These are phyloP conservation scores for Heterohyrax brucei DNA, from an alignment of 2,797 vertebrate species.

Conservation along the genomic window DNA sequence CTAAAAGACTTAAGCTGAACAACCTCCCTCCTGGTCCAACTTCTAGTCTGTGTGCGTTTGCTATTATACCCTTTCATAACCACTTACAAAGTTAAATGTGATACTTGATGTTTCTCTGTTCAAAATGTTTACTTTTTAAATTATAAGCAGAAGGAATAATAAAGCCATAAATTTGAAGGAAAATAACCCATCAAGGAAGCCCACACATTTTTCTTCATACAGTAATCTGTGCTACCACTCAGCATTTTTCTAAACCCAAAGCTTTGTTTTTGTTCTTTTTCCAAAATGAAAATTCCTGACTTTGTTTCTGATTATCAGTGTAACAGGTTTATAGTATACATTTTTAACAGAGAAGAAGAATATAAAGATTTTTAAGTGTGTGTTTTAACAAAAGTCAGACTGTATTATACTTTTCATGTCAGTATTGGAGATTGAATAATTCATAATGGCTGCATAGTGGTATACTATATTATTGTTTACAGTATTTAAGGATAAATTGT, in stretches of 20 bases:
- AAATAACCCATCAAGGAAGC: not conserved
- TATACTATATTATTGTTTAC: not conserved
- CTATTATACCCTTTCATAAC: not conserved
- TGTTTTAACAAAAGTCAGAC: slow-evolving; percentile 46
- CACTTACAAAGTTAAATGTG: not conserved
- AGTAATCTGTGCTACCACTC: not conserved
- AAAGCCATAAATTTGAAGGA: slow-evolving; percentile 27
- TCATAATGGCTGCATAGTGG: not conserved
- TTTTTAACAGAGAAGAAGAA: not conserved
- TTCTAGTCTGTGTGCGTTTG: not conserved
- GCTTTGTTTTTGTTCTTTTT: not conserved
- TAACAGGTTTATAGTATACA: slow-evolving; percentile 42
- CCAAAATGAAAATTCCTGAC: slow-evolving; percentile 25
- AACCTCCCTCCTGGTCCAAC: not conserved
- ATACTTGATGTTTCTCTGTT: slow-evolving; percentile 28
- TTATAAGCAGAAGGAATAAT: slow-evolving; percentile 38
- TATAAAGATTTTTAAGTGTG: not conserved
- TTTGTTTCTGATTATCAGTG: slow-evolving; percentile 47
- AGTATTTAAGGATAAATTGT: not conserved
- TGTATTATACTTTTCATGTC: not conserved
- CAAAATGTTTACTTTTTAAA: slow-evolving; percentile 42
- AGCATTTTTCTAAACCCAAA: not conserved
- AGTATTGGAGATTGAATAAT: slow-evolving; percentile 21
- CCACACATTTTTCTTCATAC: not conserved
- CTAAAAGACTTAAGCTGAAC: not conserved